Conservation (phyloP, 2,888 invertebrate genomes). For the Macrosiphum euphorbiae region DNA sequence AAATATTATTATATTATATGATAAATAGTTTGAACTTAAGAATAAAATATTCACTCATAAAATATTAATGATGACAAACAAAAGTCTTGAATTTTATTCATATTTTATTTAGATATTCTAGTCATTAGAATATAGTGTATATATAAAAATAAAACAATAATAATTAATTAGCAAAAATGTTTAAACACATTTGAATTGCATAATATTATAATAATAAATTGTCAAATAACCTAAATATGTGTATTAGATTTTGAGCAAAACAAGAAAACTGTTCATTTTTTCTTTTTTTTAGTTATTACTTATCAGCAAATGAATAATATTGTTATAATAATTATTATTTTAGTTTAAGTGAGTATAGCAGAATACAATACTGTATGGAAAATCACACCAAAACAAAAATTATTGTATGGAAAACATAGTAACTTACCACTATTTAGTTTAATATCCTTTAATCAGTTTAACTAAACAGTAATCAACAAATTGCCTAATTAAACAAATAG, state of each 20-base stretch:
- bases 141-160: constrained; percentile 20
- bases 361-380: constrained; percentile 59
- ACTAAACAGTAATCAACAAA: constrained; percentile 65
- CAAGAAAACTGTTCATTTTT: not conserved
- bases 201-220: not conserved
- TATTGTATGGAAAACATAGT: constrained; percentile 63
- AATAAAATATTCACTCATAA: not conserved
- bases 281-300: not conserved
- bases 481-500: constrained; percentile 64
- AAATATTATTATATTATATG: not conserved
- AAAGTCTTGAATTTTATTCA: constrained; percentile 8
- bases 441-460: constrained; percentile 65
- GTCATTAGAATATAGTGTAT: not conserved
- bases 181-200: not conserved
- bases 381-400: constrained; percentile 65
- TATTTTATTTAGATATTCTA: not conserved
- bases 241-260: not conserved
- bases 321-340: constrained; percentile 25
- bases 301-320: not conserved
- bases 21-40: not conserved
- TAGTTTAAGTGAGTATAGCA: constrained; percentile 42
- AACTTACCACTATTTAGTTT: constrained; percentile 65
- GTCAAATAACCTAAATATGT: not conserved
- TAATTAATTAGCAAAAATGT: not conserved
- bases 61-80: not conserved